Percentiles rank a stretch among this genome's conserved stretches.
These are phyloP conservation scores for Botia almorhae DNA, from an alignment of 2,797 vertebrate genomes.

Conservation along the genomic window DNA sequence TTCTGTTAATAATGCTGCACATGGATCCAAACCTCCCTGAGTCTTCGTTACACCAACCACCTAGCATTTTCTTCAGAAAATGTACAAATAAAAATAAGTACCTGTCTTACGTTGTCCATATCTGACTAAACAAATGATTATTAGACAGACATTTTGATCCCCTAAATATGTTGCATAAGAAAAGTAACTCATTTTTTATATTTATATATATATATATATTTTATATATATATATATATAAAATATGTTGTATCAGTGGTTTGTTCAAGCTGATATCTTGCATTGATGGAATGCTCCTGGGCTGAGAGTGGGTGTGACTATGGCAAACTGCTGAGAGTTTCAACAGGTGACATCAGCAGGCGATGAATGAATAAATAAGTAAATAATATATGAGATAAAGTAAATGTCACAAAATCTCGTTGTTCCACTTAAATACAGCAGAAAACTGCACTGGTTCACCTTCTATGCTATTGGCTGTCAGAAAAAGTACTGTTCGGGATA, in stretches of 20 bases:
- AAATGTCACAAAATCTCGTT: conserved; percentile 7
- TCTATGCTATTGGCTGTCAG: background rate
- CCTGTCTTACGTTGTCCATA: background rate
- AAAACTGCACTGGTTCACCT: background rate
- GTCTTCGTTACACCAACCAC: no score
- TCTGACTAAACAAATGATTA: background rate
- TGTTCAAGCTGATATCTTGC: background rate
- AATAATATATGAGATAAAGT: conserved; percentile 3
- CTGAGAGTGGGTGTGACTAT: background rate
- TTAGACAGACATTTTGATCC: background rate
- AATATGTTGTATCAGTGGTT: background rate
- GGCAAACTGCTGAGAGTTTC: background rate
- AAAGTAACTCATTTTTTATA: no score
- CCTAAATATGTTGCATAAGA: no score
- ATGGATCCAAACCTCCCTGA: no score
- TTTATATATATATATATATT: no score
- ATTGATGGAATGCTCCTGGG: background rate
- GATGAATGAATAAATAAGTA: background rate
- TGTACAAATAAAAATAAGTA: no score
- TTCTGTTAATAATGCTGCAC: no score
- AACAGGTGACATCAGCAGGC: background rate
- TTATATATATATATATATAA: no score
- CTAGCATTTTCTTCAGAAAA: no score
- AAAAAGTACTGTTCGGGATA: background rate
- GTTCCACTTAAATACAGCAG: background rate